These are phyloP conservation scores for Thalpophila matura DNA, from an alignment of 2,888 invertebrate genomes.

Conservation along the genomic window DNA sequence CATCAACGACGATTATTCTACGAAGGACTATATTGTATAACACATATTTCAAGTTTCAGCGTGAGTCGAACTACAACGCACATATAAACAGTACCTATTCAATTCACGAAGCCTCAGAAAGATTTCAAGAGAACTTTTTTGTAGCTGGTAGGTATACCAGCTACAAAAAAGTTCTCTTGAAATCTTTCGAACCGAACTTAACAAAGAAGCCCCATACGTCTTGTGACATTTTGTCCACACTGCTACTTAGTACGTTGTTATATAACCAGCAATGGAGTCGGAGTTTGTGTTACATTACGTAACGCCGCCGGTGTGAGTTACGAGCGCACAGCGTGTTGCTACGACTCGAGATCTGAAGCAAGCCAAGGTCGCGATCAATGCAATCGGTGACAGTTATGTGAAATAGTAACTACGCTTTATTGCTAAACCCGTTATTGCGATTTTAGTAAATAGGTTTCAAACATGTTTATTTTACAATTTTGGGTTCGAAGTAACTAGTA, in stretches of 20 bases:
- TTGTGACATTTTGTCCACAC: constrained; percentile 78
- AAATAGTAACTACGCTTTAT: constrained; percentile 47
- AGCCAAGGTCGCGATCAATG: constrained; percentile 64
- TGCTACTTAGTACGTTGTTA: constrained; percentile 78
- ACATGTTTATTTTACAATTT: constrained; percentile 12
- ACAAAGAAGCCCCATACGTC: constrained; percentile 73
- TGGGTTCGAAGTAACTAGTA: background rate
- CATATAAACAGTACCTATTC: background rate
- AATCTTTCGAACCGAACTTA: constrained; percentile 52
- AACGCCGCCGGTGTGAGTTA: constrained; percentile 74
- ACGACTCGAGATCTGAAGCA: constrained; percentile 57
- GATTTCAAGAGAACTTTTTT: constrained; percentile 37
- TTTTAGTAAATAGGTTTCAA: constrained; percentile 10
- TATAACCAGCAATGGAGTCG: constrained; percentile 78
- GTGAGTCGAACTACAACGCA: background rate
- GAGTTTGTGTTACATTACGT: constrained; percentile 78
- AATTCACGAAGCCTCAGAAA: constrained; percentile 7
- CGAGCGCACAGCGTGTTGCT: constrained; percentile 66
- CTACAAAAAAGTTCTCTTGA: no score
- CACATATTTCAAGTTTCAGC: background rate
- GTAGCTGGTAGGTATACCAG: no score
- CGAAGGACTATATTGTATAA: background rate
- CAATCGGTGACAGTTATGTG: constrained; percentile 57
- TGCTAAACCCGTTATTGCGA: constrained; percentile 40
- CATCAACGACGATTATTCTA: constrained; percentile 2